phyloP scores from a whole-genome alignment of 2,113 vertebrate species.

The Sylvia atricapilla region DNA sequence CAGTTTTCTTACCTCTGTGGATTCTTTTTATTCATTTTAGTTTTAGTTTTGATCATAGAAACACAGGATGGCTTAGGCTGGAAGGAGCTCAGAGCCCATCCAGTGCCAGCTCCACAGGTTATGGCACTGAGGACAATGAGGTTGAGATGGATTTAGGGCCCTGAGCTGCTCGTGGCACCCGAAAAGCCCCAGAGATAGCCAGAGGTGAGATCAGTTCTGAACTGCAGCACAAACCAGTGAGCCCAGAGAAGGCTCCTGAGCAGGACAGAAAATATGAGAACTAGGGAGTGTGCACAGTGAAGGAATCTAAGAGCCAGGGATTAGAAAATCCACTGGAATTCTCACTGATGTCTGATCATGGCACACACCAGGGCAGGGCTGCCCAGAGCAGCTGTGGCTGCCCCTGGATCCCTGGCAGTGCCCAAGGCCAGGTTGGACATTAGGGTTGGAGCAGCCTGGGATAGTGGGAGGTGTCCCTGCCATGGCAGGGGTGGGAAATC shows the following conservation, averaged over 20 bases:
- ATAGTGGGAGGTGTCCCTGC: neutral
- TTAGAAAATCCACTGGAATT: neutral
- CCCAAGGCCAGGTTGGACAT: neutral
- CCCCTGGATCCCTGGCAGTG: neutral
- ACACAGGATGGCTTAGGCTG: neutral
- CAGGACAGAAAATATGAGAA: neutral
- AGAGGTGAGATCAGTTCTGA: neutral
- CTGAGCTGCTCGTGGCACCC: neutral
- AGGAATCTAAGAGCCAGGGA: neutral
- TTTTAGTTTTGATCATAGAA: neutral
- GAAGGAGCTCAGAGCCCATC: neutral
- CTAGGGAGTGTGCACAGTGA: neutral
- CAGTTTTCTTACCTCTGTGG: neutral
- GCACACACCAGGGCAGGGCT: neutral
- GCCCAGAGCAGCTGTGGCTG: neutral
- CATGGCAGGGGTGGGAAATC: neutral
- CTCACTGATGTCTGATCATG: accelerated
- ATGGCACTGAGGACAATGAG: neutral
- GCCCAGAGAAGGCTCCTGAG: neutral
- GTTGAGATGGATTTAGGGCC: neutral
- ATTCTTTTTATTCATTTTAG: accelerated
- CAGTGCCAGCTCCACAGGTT: neutral
- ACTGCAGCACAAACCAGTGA: neutral
- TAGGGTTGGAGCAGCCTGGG: neutral
- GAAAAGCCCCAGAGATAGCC: neutral